A percentile compares a stretch with the other conserved stretches of the same genome.
Evolutionary conservation across 2,113 vertebrate genomes (phyloP).

Genomic region (Argyrosomus japonicus): DNA sequence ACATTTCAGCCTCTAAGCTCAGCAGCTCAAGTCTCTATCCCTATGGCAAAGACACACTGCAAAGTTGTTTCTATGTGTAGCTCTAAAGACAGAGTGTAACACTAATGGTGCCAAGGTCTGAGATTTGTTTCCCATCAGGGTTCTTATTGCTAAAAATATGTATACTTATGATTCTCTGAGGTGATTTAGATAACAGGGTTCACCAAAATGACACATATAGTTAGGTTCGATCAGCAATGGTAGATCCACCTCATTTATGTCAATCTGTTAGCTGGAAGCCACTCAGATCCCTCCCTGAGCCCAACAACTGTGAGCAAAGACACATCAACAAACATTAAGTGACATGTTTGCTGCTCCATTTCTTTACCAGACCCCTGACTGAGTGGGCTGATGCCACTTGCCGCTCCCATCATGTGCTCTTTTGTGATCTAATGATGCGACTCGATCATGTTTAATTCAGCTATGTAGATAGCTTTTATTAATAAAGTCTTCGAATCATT

Average conservation of each 20-base stretch:
- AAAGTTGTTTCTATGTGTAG: conserved; percentile 24
- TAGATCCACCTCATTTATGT: conserved; percentile 49
- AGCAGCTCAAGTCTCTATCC: conserved; percentile 21
- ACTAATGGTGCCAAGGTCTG: background rate
- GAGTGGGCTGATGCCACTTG: conserved; percentile 32
- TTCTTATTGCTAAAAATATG: conserved; percentile 12
- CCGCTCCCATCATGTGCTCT: conserved; percentile 13
- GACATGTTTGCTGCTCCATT: conserved; percentile 57
- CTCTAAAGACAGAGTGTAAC: background rate
- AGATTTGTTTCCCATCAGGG: conserved; percentile 1
- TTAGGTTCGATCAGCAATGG: conserved; percentile 36
- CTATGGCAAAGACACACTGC: conserved; percentile 15
- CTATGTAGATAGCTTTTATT: background rate
- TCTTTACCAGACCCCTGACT: conserved; percentile 41
- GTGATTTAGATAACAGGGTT: conserved; percentile 17
- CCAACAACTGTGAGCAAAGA: conserved; percentile 55
- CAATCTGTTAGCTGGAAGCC: conserved; percentile 37
- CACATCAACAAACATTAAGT: conserved; percentile 49
- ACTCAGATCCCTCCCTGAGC: conserved; percentile 27
- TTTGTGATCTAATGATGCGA: conserved; percentile 23
- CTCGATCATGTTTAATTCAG: conserved; percentile 27
- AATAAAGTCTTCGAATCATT: background rate
- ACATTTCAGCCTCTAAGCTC: conserved; percentile 40
- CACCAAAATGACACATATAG: conserved; percentile 41
- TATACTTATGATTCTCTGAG: background rate